A percentile compares a stretch with the other conserved stretches of the same genome.
These are phyloP conservation scores for Chesias legatella DNA, from an alignment of 2,888 invertebrate genomes.

Conservation along the genomic window DNA sequence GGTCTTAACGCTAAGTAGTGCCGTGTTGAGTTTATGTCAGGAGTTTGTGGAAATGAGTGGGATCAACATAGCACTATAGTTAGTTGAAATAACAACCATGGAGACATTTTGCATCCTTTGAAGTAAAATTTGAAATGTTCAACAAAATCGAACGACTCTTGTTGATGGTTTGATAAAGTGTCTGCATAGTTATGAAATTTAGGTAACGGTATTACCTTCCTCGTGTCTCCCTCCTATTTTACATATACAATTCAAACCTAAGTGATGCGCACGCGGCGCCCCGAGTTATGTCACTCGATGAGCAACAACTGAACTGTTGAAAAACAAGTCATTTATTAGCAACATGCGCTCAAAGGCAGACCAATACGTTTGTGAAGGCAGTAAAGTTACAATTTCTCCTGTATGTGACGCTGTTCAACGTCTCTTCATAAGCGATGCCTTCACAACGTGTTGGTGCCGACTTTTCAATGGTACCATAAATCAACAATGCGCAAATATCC, in stretches of 20 bases:
- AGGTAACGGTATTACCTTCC: slow-evolving; percentile 76
- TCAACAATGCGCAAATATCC: slow-evolving; percentile 60
- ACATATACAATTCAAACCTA: slow-evolving; percentile 79
- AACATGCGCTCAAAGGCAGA: slow-evolving; percentile 76
- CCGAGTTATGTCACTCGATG: slow-evolving; percentile 79
- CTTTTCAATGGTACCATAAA: slow-evolving; percentile 67
- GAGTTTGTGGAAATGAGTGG: slow-evolving; percentile 25
- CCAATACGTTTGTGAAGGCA: slow-evolving; percentile 66
- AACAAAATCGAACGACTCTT: neutral
- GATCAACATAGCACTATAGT: slow-evolving; percentile 55
- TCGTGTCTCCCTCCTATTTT: slow-evolving; percentile 75
- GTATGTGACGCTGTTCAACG: slow-evolving; percentile 2
- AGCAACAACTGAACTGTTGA: slow-evolving; percentile 79
- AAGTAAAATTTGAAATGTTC: neutral
- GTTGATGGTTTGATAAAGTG: slow-evolving; percentile 28
- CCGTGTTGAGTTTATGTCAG: slow-evolving; percentile 48
- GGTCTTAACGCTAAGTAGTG: slow-evolving; percentile 52
- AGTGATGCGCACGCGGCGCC: slow-evolving; percentile 79
- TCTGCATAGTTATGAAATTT: slow-evolving; percentile 66
- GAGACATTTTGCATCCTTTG: slow-evolving; percentile 41
- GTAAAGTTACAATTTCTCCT: slow-evolving; percentile 3
- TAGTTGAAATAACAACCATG: slow-evolving; percentile 47
- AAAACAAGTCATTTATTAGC: slow-evolving; percentile 81
- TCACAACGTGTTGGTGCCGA: slow-evolving; percentile 65
- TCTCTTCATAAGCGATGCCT: slow-evolving; percentile 43